phyloP scores from a whole-genome alignment of 2,113 vertebrate genomes.

The Pseudonaja textilis region DNA sequence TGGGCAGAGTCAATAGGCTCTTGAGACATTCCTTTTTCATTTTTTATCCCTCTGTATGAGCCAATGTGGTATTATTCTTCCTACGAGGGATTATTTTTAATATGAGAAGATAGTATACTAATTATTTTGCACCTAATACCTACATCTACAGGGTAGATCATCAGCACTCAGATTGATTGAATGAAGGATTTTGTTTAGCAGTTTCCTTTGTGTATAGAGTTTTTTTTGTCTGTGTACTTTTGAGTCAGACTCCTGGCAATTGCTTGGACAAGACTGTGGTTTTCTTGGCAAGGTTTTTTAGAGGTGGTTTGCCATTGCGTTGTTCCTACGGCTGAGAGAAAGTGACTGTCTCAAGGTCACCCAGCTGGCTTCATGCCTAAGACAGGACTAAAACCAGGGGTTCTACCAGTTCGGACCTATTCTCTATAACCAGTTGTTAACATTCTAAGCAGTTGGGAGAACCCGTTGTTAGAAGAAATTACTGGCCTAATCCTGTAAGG shows the following conservation, averaged over 20 bases:
- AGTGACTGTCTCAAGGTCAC: neutral
- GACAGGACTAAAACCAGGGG: neutral
- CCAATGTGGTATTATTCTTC: neutral
- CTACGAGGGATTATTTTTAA: rapidly evolving
- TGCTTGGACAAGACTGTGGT: neutral
- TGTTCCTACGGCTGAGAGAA: neutral
- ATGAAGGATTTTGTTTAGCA: neutral
- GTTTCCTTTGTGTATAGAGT: neutral
- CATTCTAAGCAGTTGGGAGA: too few species aligned
- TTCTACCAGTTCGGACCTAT: too few species aligned
- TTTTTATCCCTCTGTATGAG: neutral
- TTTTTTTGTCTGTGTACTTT: neutral
- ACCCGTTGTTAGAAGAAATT: too few species aligned
- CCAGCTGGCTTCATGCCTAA: neutral
- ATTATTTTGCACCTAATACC: neutral
- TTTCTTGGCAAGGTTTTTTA: neutral
- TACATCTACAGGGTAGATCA: neutral
- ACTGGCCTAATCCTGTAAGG: too few species aligned
- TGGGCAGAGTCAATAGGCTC: neutral
- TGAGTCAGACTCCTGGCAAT: neutral
- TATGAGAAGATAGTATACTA: neutral
- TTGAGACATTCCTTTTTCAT: neutral
- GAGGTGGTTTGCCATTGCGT: neutral
- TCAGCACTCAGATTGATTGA: neutral
- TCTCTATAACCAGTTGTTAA: too few species aligned